Conservation (phyloP, 1,140 invertebrate species). For the Magallana gigas region DNA sequence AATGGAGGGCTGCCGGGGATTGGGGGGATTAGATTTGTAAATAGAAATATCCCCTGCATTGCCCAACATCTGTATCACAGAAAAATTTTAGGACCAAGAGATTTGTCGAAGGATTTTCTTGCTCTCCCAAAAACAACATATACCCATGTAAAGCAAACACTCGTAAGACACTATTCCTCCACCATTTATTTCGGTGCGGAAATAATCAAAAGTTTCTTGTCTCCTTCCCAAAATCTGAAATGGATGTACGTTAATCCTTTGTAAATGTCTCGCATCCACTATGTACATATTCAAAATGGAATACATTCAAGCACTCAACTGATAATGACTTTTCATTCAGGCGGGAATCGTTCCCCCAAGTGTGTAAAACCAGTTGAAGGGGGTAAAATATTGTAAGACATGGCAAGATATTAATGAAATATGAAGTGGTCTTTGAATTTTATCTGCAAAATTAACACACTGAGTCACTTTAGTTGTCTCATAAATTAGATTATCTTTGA, state of each 20-base stretch:
- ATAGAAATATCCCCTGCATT: constrained; percentile 36
- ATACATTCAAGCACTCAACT: constrained; percentile 18
- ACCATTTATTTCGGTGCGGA: constrained; percentile 23
- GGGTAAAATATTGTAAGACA: constrained; percentile 6
- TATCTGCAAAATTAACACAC: constrained; percentile 36
- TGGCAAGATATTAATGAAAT: constrained; percentile 8
- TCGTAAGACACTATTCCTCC: constrained; percentile 22
- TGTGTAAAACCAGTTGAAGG: constrained; percentile 15
- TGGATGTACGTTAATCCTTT: constrained; percentile 24
- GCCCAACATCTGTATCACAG: constrained; percentile 35
- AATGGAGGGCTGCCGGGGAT: constrained; percentile 17
- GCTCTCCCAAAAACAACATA: constrained; percentile 23
- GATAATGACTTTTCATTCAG: constrained; percentile 29
- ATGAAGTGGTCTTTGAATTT: constrained; percentile 25
- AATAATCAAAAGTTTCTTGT: constrained; percentile 33
- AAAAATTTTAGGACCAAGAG: constrained; percentile 31
- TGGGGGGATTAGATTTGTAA: constrained; percentile 10
- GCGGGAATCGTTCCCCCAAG: background rate
- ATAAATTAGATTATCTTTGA: constrained; percentile 19
- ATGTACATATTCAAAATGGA: constrained; percentile 28
- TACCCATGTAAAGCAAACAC: constrained; percentile 22
- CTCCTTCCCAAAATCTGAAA: constrained; percentile 16
- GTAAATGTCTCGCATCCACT: constrained; percentile 30
- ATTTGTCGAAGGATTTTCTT: constrained; percentile 31
- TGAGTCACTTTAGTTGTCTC: constrained; percentile 32